Evolutionary conservation across 2,888 invertebrate species (phyloP).

Genomic region (Brachypterus glaber): DNA sequence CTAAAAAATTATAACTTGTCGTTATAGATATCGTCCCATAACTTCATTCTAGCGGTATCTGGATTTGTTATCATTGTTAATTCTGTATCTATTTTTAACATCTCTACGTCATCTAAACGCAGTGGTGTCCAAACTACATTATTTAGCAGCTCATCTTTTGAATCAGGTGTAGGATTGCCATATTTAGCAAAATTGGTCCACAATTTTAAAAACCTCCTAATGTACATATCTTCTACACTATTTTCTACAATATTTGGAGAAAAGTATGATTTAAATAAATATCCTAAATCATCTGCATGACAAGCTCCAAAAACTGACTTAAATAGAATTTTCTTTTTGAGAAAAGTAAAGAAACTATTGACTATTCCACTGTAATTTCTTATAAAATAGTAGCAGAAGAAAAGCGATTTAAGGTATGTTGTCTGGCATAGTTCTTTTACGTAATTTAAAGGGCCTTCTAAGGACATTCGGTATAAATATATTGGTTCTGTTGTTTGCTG

Average conservation of each 20-base stretch:
- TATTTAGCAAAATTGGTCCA: conserved; percentile 35
- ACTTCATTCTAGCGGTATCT: conserved; percentile 27
- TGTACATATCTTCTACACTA: conserved; percentile 27
- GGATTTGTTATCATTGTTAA: conserved; percentile 25
- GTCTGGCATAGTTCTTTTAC: too few relatives aligned
- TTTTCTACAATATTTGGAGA: conserved; percentile 12
- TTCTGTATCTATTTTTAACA: conserved; percentile 30
- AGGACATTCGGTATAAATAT: conserved; percentile 30
- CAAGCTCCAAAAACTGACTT: conserved; percentile 28
- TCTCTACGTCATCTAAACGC: conserved; percentile 21
- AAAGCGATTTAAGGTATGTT: too few relatives aligned
- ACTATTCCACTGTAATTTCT: too few relatives aligned
- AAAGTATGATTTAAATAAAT: conserved; percentile 27
- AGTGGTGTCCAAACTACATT: conserved; percentile 29
- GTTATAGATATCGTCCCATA: conserved; percentile 31
- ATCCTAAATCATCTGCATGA: conserved; percentile 33
- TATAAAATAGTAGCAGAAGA: too few relatives aligned
- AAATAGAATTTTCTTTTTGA: conserved; percentile 13
- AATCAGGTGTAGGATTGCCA: conserved; percentile 30
- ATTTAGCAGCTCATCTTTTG: conserved; percentile 21
- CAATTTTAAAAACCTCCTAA: conserved; percentile 29
- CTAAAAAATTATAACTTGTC: background rate
- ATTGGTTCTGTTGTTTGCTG: conserved; percentile 25
- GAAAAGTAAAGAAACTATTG: too few relatives aligned
- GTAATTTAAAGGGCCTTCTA: conserved; percentile 15